Conservation (phyloP, 2,113 vertebrate genomes). For the Crotalus tigris region DNA sequence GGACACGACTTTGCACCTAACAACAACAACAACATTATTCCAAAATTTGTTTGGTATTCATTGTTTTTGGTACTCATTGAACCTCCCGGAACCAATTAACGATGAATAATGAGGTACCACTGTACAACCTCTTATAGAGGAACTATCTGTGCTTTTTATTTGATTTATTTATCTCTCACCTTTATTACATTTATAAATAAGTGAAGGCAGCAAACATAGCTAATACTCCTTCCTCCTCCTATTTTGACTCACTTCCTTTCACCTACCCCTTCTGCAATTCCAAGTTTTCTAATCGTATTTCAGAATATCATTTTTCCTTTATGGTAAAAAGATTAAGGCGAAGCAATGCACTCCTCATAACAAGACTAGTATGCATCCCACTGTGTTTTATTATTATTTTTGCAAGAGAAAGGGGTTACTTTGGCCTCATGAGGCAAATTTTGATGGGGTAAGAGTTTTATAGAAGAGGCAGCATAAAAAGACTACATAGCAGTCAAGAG, state of each 20-base stretch:
- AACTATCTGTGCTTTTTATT: neutral
- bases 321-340: constrained; percentile 67
- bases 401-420: constrained; percentile 63
- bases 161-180: neutral
- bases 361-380: constrained; percentile 55
- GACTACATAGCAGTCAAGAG: constrained; percentile 62
- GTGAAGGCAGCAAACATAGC: neutral
- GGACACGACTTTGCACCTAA: too few relatives aligned
- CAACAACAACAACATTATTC: neutral
- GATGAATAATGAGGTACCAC: neutral
- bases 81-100: neutral
- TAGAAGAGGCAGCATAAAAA: constrained; percentile 47
- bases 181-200: neutral
- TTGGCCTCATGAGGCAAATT: constrained; percentile 60
- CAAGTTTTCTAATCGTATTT: constrained; percentile 56
- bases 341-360: constrained; percentile 62
- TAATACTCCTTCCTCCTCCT: neutral
- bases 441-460: constrained; percentile 61
- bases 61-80: too few relatives aligned
- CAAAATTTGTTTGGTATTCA: too few relatives aligned
- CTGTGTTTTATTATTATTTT: constrained; percentile 70
- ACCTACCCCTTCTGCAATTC: constrained; percentile 57
- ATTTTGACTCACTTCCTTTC: constrained; percentile 65
- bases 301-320: constrained; percentile 64
- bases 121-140: neutral